Percentiles rank a stretch among this genome's conserved stretches.
Conservation (phyloP, 2,797 vertebrate genomes). For the Poeciliopsis gracilis region DNA sequence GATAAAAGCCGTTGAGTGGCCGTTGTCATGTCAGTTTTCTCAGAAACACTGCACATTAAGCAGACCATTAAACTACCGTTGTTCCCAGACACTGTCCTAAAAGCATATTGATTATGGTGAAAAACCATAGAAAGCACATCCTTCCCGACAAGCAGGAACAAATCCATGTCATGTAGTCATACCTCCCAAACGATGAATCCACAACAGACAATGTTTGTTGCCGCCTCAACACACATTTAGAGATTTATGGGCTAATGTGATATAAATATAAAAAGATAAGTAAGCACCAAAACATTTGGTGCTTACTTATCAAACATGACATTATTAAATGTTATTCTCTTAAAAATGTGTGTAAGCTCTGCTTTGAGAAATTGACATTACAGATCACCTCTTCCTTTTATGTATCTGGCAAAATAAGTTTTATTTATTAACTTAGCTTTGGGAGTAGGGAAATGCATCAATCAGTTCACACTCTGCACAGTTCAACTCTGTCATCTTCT, state of each 20-base stretch:
- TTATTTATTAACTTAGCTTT: not conserved
- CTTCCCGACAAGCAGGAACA: constrained; percentile 40
- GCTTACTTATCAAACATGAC: too few species aligned
- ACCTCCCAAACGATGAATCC: not conserved
- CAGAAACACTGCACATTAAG: constrained; percentile 55
- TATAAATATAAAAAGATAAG: not conserved
- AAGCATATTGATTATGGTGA: constrained; percentile 65
- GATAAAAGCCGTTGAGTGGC: constrained; percentile 19
- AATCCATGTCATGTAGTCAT: not conserved
- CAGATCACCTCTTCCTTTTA: not conserved
- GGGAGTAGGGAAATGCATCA: not conserved
- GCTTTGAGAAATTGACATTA: not conserved
- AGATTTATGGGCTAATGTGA: not conserved
- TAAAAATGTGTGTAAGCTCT: not conserved
- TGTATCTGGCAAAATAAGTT: not conserved
- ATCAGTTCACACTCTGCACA: not conserved
- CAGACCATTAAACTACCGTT: constrained; percentile 53
- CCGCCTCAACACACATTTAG: not conserved
- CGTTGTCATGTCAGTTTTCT: constrained; percentile 43
- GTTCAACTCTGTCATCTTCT: not conserved
- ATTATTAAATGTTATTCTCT: not conserved
- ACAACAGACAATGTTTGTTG: not conserved
- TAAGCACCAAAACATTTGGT: not conserved
- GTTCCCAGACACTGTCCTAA: constrained; percentile 55
- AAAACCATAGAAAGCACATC: constrained; percentile 55